Base-by-base conservation (phyloP, 2,888 invertebrate species). In the Perithous albicinctus region DNA sequence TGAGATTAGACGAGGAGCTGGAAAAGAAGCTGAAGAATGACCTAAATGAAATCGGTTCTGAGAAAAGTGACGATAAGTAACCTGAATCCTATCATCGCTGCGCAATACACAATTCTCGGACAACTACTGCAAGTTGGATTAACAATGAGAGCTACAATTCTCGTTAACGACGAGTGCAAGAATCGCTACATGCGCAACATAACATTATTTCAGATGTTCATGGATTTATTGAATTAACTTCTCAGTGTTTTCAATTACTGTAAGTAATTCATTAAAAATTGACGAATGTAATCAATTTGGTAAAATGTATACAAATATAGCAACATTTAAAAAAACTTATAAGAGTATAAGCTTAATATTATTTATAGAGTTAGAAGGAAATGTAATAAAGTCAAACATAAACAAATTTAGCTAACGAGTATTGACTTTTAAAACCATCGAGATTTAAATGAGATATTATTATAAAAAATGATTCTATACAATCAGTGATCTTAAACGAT, bases 1-100 rank as follows among this genome's bases (percentile, higher is more conserved):
- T 29, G 54, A 67, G 74, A 70, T 70, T 70, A 51, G 23, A 59
- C 10, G 38, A 32, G 26, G 41, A 56, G 15, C 15, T 61, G 23
- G 12, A 59, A 29, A 51, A 54, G 43, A 35, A 64, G 26, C 35
- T 26, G 18, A 29, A 48, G 5, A 29, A 26, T 56, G 61, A 51
- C 66, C 26, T 32, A 35, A 67, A 64, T 63, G 18, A 26, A 51
- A 78, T 74, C 73, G 74, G 78, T 69, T 77, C 46, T 35, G 32
- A 20, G 69, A 70, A 77, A 63, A 48, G 26, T 69, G 12, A 32
- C 35, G 46, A 51, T 32, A 43, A 59, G 48, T 48, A 48, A 38
- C 43, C 10, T 20, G 56, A 56, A 66, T 66, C 56, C 56, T 32
- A 29, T 23, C 38, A 18, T 10, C 56, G 35, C 51, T 64, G 32